Evolutionary conservation across 2,797 vertebrate genomes (phyloP), one percentile per base, ranked within the genome.

Genomic region (Hydrocynus forskahlii): DNA sequence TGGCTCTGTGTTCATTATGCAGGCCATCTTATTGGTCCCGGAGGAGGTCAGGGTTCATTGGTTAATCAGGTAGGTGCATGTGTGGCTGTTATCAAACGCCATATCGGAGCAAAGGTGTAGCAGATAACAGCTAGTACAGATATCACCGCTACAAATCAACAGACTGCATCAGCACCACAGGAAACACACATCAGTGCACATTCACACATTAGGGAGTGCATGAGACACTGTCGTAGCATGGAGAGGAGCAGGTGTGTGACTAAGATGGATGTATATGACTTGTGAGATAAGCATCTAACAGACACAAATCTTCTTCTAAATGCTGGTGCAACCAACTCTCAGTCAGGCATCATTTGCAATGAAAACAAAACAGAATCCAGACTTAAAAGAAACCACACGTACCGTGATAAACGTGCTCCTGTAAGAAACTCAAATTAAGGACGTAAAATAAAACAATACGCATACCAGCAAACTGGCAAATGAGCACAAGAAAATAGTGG

Each of bases 41-140:
- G 77, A 59, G 83, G 80, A 88, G 88, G 86, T 90, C 86, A 89
- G 81, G 89, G 91, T 91, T 91, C 90, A 89, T 82, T 86, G 87
- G 90, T 92, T 92, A 94, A 94, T 94, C 93, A 91, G 75, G 86
- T 90, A 83, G 87, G 87, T 76, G 63, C 81, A 85, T 23, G 90
- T 81, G 83, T 85, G 85, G 89, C 88, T 84, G 80, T 88, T 90
- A 93, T 93, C 91, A 86, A 84, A 83, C 81, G 70, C 13, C 74
- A 83, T 75, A 89, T 91, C 89, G 76, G 25, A 84, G 82, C 85
- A 87, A 88, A 88, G 86, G 84, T 83, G 84, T 74, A 68, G 57
- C 64, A 84, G 91, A 92, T 91, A 90, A 57, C 59, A 66, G 63
- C 71, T 66, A 66, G 19, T 19, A 29, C 63, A 66, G 63, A 40